Base-by-base conservation (phyloP, 2,113 vertebrate species). In the Dolichallabes microphthalmus region DNA sequence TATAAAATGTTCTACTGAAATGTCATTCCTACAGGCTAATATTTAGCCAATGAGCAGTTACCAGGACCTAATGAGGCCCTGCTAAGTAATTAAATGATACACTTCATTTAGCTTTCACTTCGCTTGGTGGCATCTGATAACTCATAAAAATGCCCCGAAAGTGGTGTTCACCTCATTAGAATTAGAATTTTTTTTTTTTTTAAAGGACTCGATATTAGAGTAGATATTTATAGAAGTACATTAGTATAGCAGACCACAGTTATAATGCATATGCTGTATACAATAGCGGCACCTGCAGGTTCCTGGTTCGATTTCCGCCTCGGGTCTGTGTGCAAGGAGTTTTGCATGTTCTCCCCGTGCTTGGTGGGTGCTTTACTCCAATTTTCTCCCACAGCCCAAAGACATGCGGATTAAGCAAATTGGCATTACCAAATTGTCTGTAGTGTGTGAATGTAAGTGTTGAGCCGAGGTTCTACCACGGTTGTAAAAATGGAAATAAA, bases 1-100 rank as follows among this genome's bases (percentile, higher is more conserved):
- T 52, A 22, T 22, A 30, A 52, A 79, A 79, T 9, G 35, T 71
- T n/a, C 32, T 50, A 60, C 27, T 53, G 22, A 32, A 39, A 85
- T 66, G 30, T n/a, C 64, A 39, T 77, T 80, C 75, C 64, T 75
- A 66, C 27, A 76, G 85, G 57, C 85, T 75, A 39, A 53, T 52
- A 73, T 75, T 74, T 63, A 53, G 77, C 79, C 85, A 81, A 20
- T 75, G 25, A 86, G 78, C 78, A 81, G 85, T 73, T 61, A 86
- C 57, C 27, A 74, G 32, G 35, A 57, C 30, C 69, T 86, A 86
- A 86, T 82, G 79, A 86, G 53, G 69, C 80, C 71, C 60, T 32
- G 66, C 68, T 73, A 81, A 82, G 79, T 66, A 82, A 86, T 82
- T 64, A 66, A 82, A 82, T 83, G 53, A 83, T 61, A 76, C 71